Evolutionary conservation across 2,888 invertebrate genomes (phyloP).

Genomic region (Morpho achilles): DNA sequence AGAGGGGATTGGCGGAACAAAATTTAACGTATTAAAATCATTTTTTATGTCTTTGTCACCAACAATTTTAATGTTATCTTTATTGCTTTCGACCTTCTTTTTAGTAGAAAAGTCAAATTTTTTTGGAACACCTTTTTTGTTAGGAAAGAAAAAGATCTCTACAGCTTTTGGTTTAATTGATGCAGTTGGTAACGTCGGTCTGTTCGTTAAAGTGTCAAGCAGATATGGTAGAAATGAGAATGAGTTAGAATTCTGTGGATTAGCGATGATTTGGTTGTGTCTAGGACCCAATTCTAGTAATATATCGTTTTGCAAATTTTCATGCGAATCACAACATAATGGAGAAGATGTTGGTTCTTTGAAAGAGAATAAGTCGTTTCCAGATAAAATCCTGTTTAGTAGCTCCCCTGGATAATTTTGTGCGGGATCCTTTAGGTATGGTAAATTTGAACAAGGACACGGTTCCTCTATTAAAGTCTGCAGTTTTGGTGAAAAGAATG

Average conservation of each 20-base stretch:
- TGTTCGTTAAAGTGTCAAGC: conserved; percentile 38
- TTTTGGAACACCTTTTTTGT: conserved; percentile 40
- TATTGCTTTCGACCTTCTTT: conserved; percentile 35
- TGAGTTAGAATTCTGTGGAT: conserved; percentile 18
- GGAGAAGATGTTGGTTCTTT: conserved; percentile 46
- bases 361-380: conserved; percentile 48
- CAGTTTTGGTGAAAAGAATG: conserved; percentile 20
- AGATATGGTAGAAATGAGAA: conserved; percentile 39
- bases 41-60: conserved; percentile 50
- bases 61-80: conserved; percentile 46
- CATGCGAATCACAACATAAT: conserved; percentile 60
- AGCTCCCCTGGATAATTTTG: conserved; percentile 43
- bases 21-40: conserved; percentile 35
- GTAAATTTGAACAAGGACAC: conserved; percentile 50
- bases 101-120: conserved; percentile 30
- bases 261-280: conserved; percentile 26
- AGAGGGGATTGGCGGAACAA: conserved; percentile 27
- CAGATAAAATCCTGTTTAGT: conserved; percentile 50
- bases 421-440: conserved; percentile 39
- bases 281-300: conserved; percentile 50
- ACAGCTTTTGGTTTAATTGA: conserved; percentile 46
- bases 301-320: conserved; percentile 51
- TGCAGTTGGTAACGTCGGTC: conserved; percentile 29
- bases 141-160: conserved; percentile 60
- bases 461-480: conserved; percentile 40